Base-by-base conservation (phyloP, 2,797 vertebrate species). In the Otus scops region DNA sequence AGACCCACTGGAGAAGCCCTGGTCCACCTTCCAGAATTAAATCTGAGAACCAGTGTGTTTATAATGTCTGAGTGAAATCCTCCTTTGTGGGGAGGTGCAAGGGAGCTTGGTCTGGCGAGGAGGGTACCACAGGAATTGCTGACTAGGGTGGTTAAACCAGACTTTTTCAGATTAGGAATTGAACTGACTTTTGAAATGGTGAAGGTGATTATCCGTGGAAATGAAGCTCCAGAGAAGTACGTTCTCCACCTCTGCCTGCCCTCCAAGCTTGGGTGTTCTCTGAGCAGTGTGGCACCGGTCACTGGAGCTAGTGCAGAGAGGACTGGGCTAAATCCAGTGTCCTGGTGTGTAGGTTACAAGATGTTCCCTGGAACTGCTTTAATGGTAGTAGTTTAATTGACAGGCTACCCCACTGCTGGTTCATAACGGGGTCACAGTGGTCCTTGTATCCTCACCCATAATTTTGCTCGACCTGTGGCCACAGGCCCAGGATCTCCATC, bases 401-500 rank as follows among this genome's bases (percentile, higher is more conserved):
- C 54, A 61, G 47, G 18, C 15, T 21, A 4, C 19, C 13, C 21
- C 27, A 6, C 32, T n/a, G 54, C 68, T 74, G 60, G 7, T 34
- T 60, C 28, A 0, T 30, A 24, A 4, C 0, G 3, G 32, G 17
- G 13, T 60, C 23, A 13, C 26, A 27, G 41, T 4, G 8, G 48
- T 48, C 11, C 34, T 63, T 3, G 2, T 17, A 1, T 14, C 34
- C 70, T 41, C 39, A 12, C n/a, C 38, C 0, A 0, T 38, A 21
- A 21, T 43, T 24, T 17, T 60, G 60, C 27, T 38, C 1, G 0
- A 38, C 0, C 6, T 38, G 7, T 48, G 57, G 36, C 50, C 4
- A 0, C 30, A 26, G 28, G 28, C 11, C 36, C 0, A 0, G 36
- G 17, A 10, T 67, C 26, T 48, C 61, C 2, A 0, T 48, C 47